phyloP scores from a whole-genome alignment of 2,113 vertebrate species.

The Rhadina sibilatrix region DNA sequence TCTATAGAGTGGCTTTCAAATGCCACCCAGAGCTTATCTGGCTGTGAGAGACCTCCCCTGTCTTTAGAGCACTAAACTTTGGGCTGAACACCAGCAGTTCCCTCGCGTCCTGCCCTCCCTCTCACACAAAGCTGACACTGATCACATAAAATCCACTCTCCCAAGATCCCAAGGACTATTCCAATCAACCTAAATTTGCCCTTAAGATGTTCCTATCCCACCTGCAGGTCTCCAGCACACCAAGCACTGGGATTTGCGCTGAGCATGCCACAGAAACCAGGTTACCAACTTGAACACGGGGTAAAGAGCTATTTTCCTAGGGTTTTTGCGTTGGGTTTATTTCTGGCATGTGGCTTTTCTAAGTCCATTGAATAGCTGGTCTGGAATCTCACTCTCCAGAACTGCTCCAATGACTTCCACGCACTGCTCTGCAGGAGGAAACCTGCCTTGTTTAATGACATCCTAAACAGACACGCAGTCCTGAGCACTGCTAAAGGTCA shows the following conservation, averaged over 20 bases:
- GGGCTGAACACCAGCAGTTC: background rate
- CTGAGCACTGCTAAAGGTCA: constrained; percentile 20
- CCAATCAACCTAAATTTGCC: background rate
- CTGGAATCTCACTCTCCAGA: background rate
- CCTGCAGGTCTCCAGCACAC: background rate
- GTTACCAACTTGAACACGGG: rapidly evolving
- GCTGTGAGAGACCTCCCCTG: background rate
- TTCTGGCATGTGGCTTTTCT: background rate
- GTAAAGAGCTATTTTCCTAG: background rate
- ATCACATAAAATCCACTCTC: background rate
- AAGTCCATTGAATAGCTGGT: background rate
- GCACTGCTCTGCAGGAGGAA: background rate
- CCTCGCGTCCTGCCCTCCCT: background rate
- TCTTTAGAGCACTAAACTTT: background rate
- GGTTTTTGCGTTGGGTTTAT: background rate
- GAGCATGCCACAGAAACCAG: background rate
- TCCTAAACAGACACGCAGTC: constrained; percentile 32
- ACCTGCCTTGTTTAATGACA: constrained; percentile 21
- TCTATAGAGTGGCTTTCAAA: background rate
- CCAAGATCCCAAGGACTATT: background rate
- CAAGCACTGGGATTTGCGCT: background rate
- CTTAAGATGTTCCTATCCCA: background rate
- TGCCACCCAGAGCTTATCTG: background rate
- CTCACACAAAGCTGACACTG: background rate
- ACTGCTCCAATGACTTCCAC: background rate